Percentiles rank a stretch among this genome's conserved stretches.
Conservation (phyloP, 2,888 invertebrate species). For the Caenorhabditis macrosperma region DNA sequence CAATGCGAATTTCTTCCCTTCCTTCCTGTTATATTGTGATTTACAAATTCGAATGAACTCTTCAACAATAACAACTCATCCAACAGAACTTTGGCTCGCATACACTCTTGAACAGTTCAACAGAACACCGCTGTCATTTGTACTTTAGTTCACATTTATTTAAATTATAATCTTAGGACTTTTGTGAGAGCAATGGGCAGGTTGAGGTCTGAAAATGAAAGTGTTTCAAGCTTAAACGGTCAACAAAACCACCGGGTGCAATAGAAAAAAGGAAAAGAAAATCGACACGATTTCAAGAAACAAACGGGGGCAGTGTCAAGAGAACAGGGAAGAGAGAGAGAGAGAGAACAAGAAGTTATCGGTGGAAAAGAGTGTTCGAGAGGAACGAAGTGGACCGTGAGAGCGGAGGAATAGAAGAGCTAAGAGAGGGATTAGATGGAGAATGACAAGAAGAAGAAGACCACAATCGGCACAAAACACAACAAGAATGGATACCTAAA, state of each 20-base stretch:
- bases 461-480: slow-evolving; percentile 46
- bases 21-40: slow-evolving; percentile 8
- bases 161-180: slow-evolving; percentile 29
- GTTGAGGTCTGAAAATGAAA: slow-evolving; percentile 54
- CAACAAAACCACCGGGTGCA: slow-evolving; percentile 58
- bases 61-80: neutral
- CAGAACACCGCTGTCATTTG: neutral
- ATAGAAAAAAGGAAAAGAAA: slow-evolving; percentile 27
- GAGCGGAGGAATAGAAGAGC: slow-evolving; percentile 26
- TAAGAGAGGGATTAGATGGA: slow-evolving; percentile 2
- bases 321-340: slow-evolving; percentile 20
- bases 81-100: neutral
- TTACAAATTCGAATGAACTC: neutral
- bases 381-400: slow-evolving; percentile 21
- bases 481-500: slow-evolving; percentile 43
- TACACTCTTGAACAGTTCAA: neutral
- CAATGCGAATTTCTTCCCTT: neutral
- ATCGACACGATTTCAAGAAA: slow-evolving; percentile 40
- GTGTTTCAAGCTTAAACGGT: slow-evolving; percentile 52
- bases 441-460: slow-evolving; percentile 29
- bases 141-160: slow-evolving; percentile 36
- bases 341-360: slow-evolving; percentile 44
- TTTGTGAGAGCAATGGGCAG: slow-evolving; percentile 23
- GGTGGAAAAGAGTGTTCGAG: slow-evolving; percentile 21
- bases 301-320: slow-evolving; percentile 49